These are phyloP conservation scores for Tetranychus truncatus DNA, from an alignment of 2,888 invertebrate species.

Conservation along the genomic window DNA sequence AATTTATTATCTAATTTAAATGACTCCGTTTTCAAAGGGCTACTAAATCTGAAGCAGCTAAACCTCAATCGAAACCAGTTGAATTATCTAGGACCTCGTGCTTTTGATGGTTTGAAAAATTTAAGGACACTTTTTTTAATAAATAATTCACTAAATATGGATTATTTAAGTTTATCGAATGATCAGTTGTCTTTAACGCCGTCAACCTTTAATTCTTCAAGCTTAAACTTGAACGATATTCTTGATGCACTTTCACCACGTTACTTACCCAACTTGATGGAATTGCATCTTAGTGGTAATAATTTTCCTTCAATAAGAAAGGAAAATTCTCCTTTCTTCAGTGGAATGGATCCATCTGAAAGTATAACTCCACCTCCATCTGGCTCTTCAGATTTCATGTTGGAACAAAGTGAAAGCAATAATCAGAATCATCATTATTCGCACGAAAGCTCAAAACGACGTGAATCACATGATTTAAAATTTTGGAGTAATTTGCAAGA, in stretches of 20 bases:
- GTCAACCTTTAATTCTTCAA: not conserved
- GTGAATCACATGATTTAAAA: not conserved
- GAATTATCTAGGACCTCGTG: not conserved
- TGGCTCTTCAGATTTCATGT: too few relatives aligned
- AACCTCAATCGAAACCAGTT: not conserved
- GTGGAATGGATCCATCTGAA: not conserved
- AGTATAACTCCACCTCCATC: not conserved
- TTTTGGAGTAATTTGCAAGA: constrained; percentile 1
- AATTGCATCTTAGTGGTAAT: not conserved
- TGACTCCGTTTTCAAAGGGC: constrained; percentile 6
- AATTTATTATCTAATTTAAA: constrained; percentile 2
- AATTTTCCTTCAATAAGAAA: not conserved
- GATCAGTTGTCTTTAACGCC: not conserved
- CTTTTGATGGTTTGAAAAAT: constrained; percentile 1
- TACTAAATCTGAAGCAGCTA: not conserved
- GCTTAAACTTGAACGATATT: not conserved
- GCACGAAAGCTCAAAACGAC: too few relatives aligned
- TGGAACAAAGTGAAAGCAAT: too few relatives aligned
- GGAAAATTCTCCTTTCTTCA: not conserved
- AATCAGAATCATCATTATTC: too few relatives aligned
- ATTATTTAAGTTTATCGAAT: not conserved
- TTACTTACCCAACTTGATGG: not conserved
- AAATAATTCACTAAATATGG: not conserved
- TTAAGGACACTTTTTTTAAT: not conserved
- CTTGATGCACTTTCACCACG: not conserved